A percentile compares a stretch with the other conserved stretches of the same genome.
Evolutionary conservation across 1,140 invertebrate species (phyloP).

Genomic region (Pygmarrhopalites habei): DNA sequence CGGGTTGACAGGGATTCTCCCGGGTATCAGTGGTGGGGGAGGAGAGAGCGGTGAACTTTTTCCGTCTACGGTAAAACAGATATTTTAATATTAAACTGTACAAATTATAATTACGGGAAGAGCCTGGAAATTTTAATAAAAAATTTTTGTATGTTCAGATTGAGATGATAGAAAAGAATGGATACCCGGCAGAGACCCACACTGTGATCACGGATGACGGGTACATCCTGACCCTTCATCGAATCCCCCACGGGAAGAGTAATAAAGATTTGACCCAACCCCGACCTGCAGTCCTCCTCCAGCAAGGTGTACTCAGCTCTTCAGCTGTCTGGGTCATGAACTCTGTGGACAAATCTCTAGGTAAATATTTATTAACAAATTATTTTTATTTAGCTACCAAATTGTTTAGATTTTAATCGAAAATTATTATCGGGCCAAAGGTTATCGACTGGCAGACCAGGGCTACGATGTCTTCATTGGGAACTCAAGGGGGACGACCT

Average conservation of each 20-base stretch:
- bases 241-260: conserved; percentile 53
- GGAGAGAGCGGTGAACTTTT: too few relatives aligned
- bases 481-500: conserved; percentile 41
- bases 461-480: conserved; percentile 72
- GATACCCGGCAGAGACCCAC: conserved; percentile 18
- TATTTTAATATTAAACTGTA: too few relatives aligned
- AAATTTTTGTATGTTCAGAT: background rate
- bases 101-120: too few relatives aligned
- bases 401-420: background rate
- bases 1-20: too few relatives aligned
- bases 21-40: too few relatives aligned
- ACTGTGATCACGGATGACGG: conserved; percentile 51
- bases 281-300: conserved; percentile 49
- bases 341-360: conserved; percentile 44
- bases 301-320: conserved; percentile 64
- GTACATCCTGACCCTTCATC: conserved; percentile 52
- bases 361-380: conserved; percentile 25
- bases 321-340: conserved; percentile 47
- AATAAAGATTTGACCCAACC: background rate
- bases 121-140: too few relatives aligned
- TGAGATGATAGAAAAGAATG: conserved; percentile 14
- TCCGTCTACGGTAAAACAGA: too few relatives aligned
- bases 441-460: conserved; percentile 53
- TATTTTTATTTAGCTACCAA: background rate
- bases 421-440: conserved; percentile 42